Evolutionary conservation across 2,797 vertebrate species (phyloP).

Genomic region (Adelosebastes latens): DNA sequence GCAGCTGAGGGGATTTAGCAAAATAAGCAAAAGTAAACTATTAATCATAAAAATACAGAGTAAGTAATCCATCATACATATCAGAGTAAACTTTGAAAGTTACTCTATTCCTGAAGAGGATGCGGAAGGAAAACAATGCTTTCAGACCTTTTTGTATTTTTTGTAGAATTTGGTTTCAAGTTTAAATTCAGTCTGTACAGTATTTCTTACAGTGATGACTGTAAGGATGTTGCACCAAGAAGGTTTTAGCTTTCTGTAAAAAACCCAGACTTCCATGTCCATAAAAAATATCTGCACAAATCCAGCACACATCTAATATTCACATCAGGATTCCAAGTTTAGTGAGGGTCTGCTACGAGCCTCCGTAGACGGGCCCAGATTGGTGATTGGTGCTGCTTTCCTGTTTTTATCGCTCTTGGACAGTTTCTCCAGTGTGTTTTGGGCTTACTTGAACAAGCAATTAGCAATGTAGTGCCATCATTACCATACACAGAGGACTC

Average conservation of each 20-base stretch:
- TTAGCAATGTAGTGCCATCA: constrained; percentile 69
- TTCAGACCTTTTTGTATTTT: background rate
- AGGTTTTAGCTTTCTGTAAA: background rate
- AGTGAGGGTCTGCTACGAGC: constrained; percentile 10
- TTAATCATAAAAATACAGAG: background rate
- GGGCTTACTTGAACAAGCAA: constrained; percentile 69
- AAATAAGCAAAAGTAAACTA: background rate
- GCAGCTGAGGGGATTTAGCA: background rate
- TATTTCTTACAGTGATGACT: background rate
- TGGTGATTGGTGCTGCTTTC: constrained; percentile 43
- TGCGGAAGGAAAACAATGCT: background rate
- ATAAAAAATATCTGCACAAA: background rate
- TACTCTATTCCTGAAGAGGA: background rate
- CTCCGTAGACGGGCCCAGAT: constrained; percentile 27
- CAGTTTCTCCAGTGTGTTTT: constrained; percentile 64
- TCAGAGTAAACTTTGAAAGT: background rate
- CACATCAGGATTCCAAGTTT: constrained; percentile 30
- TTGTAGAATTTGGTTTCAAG: background rate
- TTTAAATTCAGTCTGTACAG: background rate
- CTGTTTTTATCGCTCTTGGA: constrained; percentile 62
- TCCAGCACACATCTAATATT: constrained; percentile 10
- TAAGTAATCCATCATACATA: background rate
- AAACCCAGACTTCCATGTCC: background rate
- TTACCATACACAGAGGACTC: constrained; percentile 64
- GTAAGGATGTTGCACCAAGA: background rate